Base-by-base conservation (phyloP, 2,888 invertebrate genomes). In the Hermodice carunculata region DNA sequence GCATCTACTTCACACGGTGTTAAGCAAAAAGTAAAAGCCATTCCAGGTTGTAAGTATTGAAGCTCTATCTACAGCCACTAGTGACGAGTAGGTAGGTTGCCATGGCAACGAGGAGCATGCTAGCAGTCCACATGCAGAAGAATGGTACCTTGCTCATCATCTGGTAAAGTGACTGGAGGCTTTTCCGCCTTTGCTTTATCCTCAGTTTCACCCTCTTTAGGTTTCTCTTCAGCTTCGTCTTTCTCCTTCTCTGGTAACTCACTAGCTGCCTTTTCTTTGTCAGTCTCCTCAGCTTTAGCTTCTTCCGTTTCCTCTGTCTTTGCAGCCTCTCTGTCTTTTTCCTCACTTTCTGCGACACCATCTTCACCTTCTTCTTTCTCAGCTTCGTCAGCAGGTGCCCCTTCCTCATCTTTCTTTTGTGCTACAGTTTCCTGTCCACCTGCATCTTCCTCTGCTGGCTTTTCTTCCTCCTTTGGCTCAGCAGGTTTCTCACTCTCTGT, bases 401-500 rank as follows among this genome's bases (percentile, higher is more conserved):
- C 48, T 8, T 32, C 22, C 43, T 28, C 42, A 8, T 42, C 56
- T 19, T 4, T 26, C 19, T 8, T 34, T 52, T 4, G n/a, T 32
- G 29, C 4, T n/a, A 26, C 53, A 31, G 53, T 19, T 31, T 28
- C 53, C 31, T 52, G n/a, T 32, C 34, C 53, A 19, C 17, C 19
- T n/a, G 34, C 5, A 5, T 6, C 46, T 19, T 44, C 19, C 46
- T 44, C 51, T 28, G 29, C 63, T 54, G 22, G 22, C 31, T 52
- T 43, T 19, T 66, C 59, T 29, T 53, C 53, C 11, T 14, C 34
- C 29, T 64, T 60, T 40, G 43, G 24, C 40, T 64, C 59, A 5
- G 53, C 64, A 29, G 61, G 48, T 17, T 54, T 64, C 32, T 56
- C n/a, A n/a, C n/a, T n/a, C n/a, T n/a, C n/a, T n/a, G n/a, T n/a